Conservation (phyloP, 2,888 invertebrate genomes). For the Watsonalla cultraria region DNA sequence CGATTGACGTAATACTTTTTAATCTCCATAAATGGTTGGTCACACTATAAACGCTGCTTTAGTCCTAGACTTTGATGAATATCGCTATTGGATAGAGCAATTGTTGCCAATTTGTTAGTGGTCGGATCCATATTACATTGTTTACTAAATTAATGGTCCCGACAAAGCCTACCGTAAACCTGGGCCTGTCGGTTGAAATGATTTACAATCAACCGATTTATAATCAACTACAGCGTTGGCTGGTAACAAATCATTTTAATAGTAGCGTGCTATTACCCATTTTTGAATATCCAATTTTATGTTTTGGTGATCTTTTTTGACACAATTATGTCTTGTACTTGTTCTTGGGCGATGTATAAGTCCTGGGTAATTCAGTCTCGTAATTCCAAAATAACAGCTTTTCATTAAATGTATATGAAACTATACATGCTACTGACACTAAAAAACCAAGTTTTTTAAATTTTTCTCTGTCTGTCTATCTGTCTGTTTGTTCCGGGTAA, state of each 20-base stretch:
- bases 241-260: conserved; percentile 22
- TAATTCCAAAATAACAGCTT: too few relatives aligned
- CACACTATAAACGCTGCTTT: conserved; percentile 16
- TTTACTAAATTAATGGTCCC: conserved; percentile 38
- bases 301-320: too few relatives aligned
- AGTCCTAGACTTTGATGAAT: conserved; percentile 35
- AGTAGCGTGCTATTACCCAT: conserved; percentile 19
- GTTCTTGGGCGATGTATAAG: too few relatives aligned
- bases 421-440: too few relatives aligned
- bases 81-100: conserved; percentile 31
- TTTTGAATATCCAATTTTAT: conserved; percentile 6
- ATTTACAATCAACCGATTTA: conserved; percentile 27
- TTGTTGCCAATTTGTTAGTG: conserved; percentile 49
- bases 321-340: too few relatives aligned
- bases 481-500: too few relatives aligned
- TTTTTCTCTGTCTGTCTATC: too few relatives aligned
- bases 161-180: conserved; percentile 23
- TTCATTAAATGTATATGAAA: too few relatives aligned
- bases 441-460: too few relatives aligned
- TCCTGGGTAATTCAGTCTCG: too few relatives aligned
- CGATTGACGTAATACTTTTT: too few relatives aligned
- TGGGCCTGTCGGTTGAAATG: conserved; percentile 25
- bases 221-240: conserved; percentile 3
- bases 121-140: conserved; percentile 37
- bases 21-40: background rate